phyloP scores from a whole-genome alignment of 2,113 vertebrate genomes.

The Chauna torquata region DNA sequence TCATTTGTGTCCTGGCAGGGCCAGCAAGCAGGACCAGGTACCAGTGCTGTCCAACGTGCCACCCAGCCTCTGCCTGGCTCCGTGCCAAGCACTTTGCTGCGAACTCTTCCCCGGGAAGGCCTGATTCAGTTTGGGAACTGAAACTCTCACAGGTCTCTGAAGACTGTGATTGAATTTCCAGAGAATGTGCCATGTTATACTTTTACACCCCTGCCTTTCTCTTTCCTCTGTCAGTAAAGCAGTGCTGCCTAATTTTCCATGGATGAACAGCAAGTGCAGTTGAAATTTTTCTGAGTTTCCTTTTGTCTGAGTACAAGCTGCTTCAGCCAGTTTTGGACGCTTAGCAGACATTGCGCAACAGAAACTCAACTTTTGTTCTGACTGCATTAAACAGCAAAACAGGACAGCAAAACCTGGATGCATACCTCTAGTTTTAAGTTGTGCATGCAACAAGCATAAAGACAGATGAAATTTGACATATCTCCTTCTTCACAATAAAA shows the following conservation, averaged over 20 bases:
- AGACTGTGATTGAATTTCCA: not conserved
- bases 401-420: not conserved
- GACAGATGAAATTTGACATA: not conserved
- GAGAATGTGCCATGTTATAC: not conserved
- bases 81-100: fast-evolving
- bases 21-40: fast-evolving
- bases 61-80: fast-evolving
- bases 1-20: fast-evolving
- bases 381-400: not conserved
- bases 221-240: not conserved
- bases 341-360: not conserved
- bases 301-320: not conserved
- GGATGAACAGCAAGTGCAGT: not conserved
- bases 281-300: not conserved
- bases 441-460: not conserved
- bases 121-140: not conserved
- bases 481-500: not conserved
- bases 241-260: fast-evolving
- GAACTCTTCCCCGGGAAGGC: not conserved
- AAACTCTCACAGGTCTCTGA: not conserved
- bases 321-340: not conserved
- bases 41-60: not conserved
- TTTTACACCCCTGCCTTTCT: not conserved
- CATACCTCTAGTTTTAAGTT: not conserved
- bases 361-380: not conserved